phyloP scores from a whole-genome alignment of 2,797 vertebrate genomes.

The Phrynocephalus guinanensis region DNA sequence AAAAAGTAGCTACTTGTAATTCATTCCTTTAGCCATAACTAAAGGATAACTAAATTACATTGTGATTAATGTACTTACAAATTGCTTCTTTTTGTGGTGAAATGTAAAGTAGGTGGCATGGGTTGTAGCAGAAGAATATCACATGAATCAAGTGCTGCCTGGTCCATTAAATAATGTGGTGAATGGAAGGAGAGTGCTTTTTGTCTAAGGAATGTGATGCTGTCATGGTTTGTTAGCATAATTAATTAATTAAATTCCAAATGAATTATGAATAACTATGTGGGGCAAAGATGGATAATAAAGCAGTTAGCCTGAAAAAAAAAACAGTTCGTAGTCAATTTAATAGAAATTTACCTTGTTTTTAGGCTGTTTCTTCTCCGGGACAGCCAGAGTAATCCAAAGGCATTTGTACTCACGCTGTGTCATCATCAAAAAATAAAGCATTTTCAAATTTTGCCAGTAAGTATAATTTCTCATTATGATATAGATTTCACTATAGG shows the following conservation, averaged over 20 bases:
- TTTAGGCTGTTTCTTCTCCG: conserved; percentile 94
- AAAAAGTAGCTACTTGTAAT: background rate
- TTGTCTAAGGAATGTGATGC: background rate
- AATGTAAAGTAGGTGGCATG: background rate
- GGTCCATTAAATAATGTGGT: background rate
- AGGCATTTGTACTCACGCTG: conserved; percentile 96
- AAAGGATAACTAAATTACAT: background rate
- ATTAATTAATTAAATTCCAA: background rate
- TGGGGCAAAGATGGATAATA: background rate
- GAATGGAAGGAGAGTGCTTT: background rate
- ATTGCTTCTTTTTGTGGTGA: background rate
- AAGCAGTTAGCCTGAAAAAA: background rate
- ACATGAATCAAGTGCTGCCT: background rate
- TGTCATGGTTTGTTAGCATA: background rate
- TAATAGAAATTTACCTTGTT: conserved; percentile 47
- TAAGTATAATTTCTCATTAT: conserved; percentile 77
- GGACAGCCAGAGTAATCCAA: conserved; percentile 99
- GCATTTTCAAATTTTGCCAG: conserved; percentile 98
- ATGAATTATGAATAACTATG: background rate
- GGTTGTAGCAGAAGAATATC: background rate
- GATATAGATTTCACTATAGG: background rate
- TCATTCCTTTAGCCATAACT: background rate
- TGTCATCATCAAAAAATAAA: conserved; percentile 99
- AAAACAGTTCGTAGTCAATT: conserved; percentile 28
- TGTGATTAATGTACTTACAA: background rate